phyloP scores from a whole-genome alignment of 1,140 invertebrate species.

The Drosophila pseudoananassae region DNA sequence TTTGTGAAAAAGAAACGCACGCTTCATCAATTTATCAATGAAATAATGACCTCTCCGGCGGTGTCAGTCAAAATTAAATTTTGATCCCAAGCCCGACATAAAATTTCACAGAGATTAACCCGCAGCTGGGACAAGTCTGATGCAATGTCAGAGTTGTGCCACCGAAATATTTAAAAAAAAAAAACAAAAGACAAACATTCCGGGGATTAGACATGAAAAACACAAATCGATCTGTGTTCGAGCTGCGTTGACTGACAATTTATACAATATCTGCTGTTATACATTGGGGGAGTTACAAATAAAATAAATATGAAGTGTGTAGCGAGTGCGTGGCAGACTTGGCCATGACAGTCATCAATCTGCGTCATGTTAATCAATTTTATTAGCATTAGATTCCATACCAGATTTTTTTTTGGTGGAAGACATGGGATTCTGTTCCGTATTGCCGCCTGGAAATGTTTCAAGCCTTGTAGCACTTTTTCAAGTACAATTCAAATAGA shows the following conservation, averaged over 20 bases:
- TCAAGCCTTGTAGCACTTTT: constrained; percentile 69
- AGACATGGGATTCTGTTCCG: constrained; percentile 51
- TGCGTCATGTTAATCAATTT: constrained; percentile 72
- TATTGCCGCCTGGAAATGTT: constrained; percentile 45
- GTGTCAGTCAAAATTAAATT: constrained; percentile 52
- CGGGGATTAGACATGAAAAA: constrained; percentile 26
- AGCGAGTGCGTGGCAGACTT: constrained; percentile 36
- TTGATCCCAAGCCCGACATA: constrained; percentile 35
- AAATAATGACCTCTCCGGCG: constrained; percentile 59
- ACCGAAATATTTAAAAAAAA: constrained; percentile 25
- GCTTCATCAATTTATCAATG: constrained; percentile 60
- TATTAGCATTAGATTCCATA: constrained; percentile 62
- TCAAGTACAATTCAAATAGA: constrained; percentile 63
- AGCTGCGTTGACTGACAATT: constrained; percentile 44
- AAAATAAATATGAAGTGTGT: constrained; percentile 24
- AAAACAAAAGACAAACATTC: background rate
- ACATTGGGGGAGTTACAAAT: background rate
- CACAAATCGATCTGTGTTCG: constrained; percentile 39
- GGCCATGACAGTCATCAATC: constrained; percentile 76
- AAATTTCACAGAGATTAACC: constrained; percentile 71
- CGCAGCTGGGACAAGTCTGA: constrained; percentile 27
- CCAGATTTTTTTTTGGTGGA: constrained; percentile 10
- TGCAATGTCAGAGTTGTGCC: constrained; percentile 48
- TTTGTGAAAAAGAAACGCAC: constrained; percentile 40
- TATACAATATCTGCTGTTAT: constrained; percentile 15